phyloP scores from a whole-genome alignment of 2,888 invertebrate genomes.

The Chloroclysta siterata region DNA sequence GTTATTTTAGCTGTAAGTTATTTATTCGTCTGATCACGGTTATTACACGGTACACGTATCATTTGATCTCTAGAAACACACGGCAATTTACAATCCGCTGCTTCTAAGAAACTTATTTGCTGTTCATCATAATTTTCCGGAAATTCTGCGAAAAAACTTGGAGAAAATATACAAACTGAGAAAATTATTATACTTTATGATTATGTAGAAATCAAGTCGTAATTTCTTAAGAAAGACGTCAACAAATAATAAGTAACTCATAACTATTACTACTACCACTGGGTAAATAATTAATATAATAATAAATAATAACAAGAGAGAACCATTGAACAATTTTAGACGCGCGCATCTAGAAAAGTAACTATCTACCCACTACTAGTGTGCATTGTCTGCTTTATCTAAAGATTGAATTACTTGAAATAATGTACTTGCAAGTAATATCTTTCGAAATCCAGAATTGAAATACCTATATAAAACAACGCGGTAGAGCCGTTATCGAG shows the following conservation, averaged over 20 bases:
- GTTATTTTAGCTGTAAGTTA: constrained; percentile 28
- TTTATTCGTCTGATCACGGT: constrained; percentile 36
- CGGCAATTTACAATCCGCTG: constrained; percentile 39
- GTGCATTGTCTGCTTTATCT: too few relatives aligned
- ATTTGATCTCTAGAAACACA: constrained; percentile 39
- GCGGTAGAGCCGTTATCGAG: constrained; percentile 28
- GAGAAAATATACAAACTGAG: neutral
- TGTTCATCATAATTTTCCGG: neutral
- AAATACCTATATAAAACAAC: constrained; percentile 24
- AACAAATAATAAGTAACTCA: neutral
- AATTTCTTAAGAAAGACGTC: neutral
- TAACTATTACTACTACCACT: neutral
- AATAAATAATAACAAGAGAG: too few relatives aligned
- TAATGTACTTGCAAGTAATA: neutral
- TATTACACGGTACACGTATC: constrained; percentile 35
- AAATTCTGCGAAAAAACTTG: neutral
- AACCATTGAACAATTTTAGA: too few relatives aligned
- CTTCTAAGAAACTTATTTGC: constrained; percentile 41
- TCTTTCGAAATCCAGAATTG: constrained; percentile 20
- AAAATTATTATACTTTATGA: neutral
- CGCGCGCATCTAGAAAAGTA: too few relatives aligned
- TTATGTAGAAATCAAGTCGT: neutral
- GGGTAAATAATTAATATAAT: neutral
- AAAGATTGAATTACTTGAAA: too few relatives aligned
- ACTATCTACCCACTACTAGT: too few relatives aligned